Conservation (phyloP, 2,888 invertebrate genomes). For the Eupithecia dodoneata region DNA sequence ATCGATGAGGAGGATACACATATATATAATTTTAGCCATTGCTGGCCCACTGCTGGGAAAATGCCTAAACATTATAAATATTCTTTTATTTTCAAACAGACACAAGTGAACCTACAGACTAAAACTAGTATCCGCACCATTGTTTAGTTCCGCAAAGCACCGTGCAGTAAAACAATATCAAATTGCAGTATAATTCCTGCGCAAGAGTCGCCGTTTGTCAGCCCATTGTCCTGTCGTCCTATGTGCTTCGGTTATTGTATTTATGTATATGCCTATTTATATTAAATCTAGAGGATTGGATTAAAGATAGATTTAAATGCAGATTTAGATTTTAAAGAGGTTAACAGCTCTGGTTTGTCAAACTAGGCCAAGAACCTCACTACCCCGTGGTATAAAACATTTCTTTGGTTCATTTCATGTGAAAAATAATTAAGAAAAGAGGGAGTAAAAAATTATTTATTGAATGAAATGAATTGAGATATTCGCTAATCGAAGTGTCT, state of each 20-base stretch:
- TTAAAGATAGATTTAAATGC: constrained; percentile 18
- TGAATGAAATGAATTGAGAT: not conserved
- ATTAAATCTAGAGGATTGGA: constrained; percentile 19
- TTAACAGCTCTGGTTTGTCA: not conserved
- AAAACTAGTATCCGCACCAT: not conserved
- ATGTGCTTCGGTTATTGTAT: constrained; percentile 26
- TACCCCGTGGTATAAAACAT: not conserved
- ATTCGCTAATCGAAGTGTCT: not conserved
- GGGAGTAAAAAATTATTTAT: too few relatives aligned
- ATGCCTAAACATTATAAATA: too few relatives aligned
- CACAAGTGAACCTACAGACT: not conserved
- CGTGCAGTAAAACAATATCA: constrained; percentile 23
- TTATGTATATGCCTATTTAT: constrained; percentile 21
- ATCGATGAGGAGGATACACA: too few relatives aligned
- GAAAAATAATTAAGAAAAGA: too few relatives aligned
- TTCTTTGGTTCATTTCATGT: not conserved
- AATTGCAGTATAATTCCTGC: constrained; percentile 26
- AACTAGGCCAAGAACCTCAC: not conserved
- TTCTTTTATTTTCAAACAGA: not conserved
- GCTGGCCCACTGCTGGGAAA: too few relatives aligned
- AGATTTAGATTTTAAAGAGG: not conserved
- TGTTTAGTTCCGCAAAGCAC: constrained; percentile 14
- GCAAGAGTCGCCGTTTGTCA: constrained; percentile 33
- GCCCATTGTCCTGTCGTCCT: constrained; percentile 42
- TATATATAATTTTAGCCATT: too few relatives aligned